A percentile compares a stretch with the other conserved stretches of the same genome.
Evolutionary conservation across 2,888 invertebrate genomes (phyloP).

Genomic region (Girardia tigrina): DNA sequence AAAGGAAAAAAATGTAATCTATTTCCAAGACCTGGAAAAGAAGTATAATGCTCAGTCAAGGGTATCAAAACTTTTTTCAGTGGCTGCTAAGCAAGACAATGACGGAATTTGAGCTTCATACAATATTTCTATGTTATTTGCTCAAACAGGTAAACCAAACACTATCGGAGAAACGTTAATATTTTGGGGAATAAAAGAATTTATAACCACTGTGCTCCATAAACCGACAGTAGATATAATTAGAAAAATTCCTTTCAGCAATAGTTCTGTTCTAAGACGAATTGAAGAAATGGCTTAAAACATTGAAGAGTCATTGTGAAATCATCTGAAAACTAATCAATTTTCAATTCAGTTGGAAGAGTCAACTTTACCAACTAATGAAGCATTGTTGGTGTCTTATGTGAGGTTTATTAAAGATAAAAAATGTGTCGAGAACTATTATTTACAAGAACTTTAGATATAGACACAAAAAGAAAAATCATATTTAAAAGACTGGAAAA

Average conservation of each 20-base stretch:
- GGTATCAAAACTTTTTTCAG: not conserved
- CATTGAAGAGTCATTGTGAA: not conserved
- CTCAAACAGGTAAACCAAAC: conserved; percentile 24
- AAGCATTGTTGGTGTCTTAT: too few species aligned
- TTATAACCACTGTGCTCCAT: conserved; percentile 20
- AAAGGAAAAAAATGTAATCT: not conserved
- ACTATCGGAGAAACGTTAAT: not conserved
- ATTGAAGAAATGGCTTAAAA: conserved; percentile 18
- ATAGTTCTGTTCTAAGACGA: not conserved
- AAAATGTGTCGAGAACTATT: conserved; percentile 17
- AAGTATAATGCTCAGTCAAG: not conserved
- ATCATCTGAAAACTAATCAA: not conserved
- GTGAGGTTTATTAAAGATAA: conserved; percentile 20
- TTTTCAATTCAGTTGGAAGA: not conserved
- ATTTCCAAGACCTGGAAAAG: not conserved
- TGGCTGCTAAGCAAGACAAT: not conserved
- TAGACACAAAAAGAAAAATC: conserved; percentile 9
- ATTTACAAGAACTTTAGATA: not conserved
- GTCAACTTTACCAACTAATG: not conserved
- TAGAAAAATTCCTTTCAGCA: conserved; percentile 15
- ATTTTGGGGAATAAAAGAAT: conserved; percentile 11
- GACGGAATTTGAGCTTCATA: conserved; percentile 10
- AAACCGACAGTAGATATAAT: not conserved
- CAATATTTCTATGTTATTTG: not conserved
- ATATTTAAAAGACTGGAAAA: not conserved